Evolutionary conservation across 2,888 invertebrate genomes (phyloP).

Genomic region (Atrina japonica): DNA sequence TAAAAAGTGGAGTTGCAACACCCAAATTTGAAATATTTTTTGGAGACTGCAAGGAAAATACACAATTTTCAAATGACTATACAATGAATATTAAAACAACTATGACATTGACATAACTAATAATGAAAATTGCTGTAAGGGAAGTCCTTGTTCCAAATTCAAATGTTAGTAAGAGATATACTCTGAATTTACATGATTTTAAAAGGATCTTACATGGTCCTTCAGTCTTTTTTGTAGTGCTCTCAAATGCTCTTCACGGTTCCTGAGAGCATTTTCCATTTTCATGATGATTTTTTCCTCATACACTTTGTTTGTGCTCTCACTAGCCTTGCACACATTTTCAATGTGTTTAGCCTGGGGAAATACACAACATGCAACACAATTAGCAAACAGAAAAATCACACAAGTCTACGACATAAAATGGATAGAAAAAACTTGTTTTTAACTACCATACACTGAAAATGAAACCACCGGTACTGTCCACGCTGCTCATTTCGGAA

Average conservation of each 20-base stretch:
- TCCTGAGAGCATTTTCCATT: constrained; percentile 91
- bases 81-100: too few species aligned
- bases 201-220: constrained; percentile 84
- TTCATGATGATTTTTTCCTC: constrained; percentile 89
- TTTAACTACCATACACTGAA: not conserved
- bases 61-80: too few species aligned
- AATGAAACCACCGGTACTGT: too few species aligned
- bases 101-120: too few species aligned
- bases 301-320: constrained; percentile 87
- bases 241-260: constrained; percentile 94
- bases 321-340: constrained; percentile 83
- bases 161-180: too few species aligned
- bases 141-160: too few species aligned
- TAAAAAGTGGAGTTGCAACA: too few species aligned
- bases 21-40: too few species aligned
- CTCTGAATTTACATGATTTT: too few species aligned
- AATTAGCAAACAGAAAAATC: constrained; percentile 13
- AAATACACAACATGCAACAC: constrained; percentile 37
- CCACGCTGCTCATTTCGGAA: too few species aligned
- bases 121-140: too few species aligned
- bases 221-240: constrained; percentile 94
- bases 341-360: constrained; percentile 76
- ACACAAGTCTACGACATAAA: not conserved
- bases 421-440: not conserved
- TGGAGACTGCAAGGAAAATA: too few species aligned